A percentile compares a stretch with the other conserved stretches of the same genome.
Evolutionary conservation across 2,888 invertebrate genomes (phyloP).

Genomic region (Ypsolopha sequella): DNA sequence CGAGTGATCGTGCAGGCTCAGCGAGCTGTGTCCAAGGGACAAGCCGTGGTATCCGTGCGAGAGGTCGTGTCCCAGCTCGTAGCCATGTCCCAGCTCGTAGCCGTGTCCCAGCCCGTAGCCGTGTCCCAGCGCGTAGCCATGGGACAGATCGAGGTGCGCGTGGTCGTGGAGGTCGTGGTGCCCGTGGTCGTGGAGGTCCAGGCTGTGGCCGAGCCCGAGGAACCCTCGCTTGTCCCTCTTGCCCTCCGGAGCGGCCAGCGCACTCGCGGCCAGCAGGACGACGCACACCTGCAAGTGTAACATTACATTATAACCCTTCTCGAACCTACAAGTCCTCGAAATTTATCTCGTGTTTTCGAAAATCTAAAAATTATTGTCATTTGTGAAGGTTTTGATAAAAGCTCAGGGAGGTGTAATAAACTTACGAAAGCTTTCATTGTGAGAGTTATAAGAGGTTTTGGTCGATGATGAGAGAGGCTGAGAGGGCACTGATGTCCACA

Average conservation of each 20-base stretch:
- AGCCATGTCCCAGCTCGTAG: neutral
- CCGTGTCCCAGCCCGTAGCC: neutral
- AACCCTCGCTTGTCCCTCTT: constrained; percentile 30
- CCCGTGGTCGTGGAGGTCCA: neutral
- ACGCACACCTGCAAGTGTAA: constrained; percentile 19
- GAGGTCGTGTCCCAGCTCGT: neutral
- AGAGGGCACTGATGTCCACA: constrained; percentile 14
- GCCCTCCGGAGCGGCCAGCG: constrained; percentile 17
- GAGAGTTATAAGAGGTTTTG: constrained; percentile 2
- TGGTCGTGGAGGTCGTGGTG: constrained; percentile 6
- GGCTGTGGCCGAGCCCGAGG: constrained; percentile 1
- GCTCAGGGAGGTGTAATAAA: neutral
- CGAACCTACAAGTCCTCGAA: neutral
- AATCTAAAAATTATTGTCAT: neutral
- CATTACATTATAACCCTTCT: neutral
- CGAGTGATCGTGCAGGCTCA: constrained; percentile 8
- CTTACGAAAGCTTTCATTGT: constrained; percentile 32
- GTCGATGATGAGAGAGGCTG: neutral
- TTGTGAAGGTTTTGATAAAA: neutral
- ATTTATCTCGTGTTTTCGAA: too few species aligned
- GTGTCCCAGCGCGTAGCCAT: neutral
- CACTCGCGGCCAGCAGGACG: constrained; percentile 21
- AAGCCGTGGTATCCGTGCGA: constrained; percentile 7
- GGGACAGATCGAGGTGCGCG: neutral
- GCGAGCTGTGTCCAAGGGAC: neutral